Percentiles rank a stretch among this genome's conserved stretches.
Conservation (phyloP, 2,113 vertebrate genomes). For the Istiophorus platypterus region DNA sequence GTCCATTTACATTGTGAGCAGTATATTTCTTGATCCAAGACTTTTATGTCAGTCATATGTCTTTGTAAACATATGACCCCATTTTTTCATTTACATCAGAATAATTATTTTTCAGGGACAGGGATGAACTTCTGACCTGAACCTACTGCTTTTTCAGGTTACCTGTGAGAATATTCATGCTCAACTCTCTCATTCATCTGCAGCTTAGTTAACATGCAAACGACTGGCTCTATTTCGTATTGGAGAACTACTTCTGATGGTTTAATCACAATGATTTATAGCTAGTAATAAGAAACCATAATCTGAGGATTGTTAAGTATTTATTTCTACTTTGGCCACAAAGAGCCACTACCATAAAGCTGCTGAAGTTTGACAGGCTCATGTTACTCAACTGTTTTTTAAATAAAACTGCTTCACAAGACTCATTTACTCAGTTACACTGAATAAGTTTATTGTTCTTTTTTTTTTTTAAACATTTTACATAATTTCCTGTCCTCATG, state of each 20-base stretch:
- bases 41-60: background rate
- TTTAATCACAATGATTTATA: slow-evolving; percentile 20
- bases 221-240: slow-evolving; percentile 43
- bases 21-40: background rate
- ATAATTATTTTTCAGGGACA: background rate
- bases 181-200: slow-evolving; percentile 17
- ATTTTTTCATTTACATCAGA: background rate
- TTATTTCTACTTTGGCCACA: slow-evolving; percentile 51
- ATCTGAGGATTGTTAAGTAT: slow-evolving; percentile 34
- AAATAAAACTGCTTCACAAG: background rate
- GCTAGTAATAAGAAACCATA: slow-evolving; percentile 33
- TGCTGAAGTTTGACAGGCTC: slow-evolving; percentile 11
- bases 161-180: slow-evolving; percentile 2
- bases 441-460: background rate
- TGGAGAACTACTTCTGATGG: slow-evolving; percentile 53
- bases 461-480: background rate
- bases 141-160: background rate
- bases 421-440: background rate
- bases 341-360: slow-evolving; percentile 1
- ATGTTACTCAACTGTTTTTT: slow-evolving; percentile 15
- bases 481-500: background rate
- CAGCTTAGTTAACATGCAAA: slow-evolving; percentile 23
- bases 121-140: background rate
- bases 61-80: too few relatives aligned
- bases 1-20: background rate